These are phyloP conservation scores for Centropus bengalensis DNA, from an alignment of 2,113 vertebrate genomes.

Conservation along the genomic window DNA sequence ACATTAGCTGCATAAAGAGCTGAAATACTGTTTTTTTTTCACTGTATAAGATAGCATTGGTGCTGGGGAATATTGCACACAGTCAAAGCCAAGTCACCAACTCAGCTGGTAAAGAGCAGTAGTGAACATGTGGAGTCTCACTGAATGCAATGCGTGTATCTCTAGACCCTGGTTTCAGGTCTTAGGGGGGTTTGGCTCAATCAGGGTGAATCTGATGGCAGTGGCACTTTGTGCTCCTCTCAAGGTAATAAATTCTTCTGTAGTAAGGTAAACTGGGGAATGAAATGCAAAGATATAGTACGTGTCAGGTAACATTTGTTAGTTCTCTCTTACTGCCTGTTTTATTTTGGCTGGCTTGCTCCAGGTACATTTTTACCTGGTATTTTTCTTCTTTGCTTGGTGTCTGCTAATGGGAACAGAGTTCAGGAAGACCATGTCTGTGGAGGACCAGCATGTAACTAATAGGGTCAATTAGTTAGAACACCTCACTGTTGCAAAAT, in stretches of 20 bases:
- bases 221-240: not conserved
- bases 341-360: not conserved
- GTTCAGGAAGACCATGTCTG: not conserved
- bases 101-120: not conserved
- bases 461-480: not conserved
- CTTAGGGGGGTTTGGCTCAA: not conserved
- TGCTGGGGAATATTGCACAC: not conserved
- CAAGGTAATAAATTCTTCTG: not conserved
- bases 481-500: not conserved
- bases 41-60: not conserved
- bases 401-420: not conserved
- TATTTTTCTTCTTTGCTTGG: not conserved
- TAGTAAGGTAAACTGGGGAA: not conserved
- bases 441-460: not conserved
- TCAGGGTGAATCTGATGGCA: not conserved
- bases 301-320: not conserved
- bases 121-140: not conserved
- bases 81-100: not conserved
- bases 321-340: not conserved
- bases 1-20: not conserved
- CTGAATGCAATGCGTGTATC: not conserved
- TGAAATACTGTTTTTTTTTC: not conserved
- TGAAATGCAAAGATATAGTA: not conserved
- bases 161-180: not conserved
- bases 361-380: fast-evolving